Conservation (phyloP, 2,888 invertebrate species). For the Nasonia oneida region DNA sequence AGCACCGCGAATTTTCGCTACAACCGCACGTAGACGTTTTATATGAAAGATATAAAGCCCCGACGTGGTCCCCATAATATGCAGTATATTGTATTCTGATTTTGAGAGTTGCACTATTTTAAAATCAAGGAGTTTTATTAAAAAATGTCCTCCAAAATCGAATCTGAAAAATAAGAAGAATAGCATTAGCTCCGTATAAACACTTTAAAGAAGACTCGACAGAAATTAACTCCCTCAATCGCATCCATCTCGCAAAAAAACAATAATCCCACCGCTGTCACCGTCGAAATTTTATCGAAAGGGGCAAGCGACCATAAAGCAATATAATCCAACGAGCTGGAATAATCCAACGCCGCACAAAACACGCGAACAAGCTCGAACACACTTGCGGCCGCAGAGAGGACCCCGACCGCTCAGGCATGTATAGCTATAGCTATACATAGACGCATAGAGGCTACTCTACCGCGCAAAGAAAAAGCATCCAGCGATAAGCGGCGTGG, state of each 20-base stretch:
- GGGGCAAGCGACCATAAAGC: not conserved
- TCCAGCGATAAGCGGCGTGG: not conserved
- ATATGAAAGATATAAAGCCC: not conserved
- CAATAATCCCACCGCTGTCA: not conserved
- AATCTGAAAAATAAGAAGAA: no score
- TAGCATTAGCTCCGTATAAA: no score
- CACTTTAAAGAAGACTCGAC: not conserved
- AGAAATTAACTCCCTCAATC: not conserved
- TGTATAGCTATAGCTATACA: no score
- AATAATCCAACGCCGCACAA: no score
- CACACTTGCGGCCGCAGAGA: not conserved
- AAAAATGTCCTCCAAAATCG: no score
- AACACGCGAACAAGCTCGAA: not conserved
- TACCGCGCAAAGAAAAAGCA: constrained; percentile 5
- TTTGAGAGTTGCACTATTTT: not conserved
- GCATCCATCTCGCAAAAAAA: not conserved
- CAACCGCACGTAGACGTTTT: constrained; percentile 2
- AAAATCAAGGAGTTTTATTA: no score
- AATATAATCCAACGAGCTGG: not conserved
- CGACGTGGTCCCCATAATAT: not conserved
- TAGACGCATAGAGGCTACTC: not conserved
- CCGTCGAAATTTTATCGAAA: constrained; percentile 2
- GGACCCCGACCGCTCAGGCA: not conserved
- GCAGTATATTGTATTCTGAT: not conserved
- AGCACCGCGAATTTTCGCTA: constrained; percentile 10